Conservation (phyloP, 2,797 vertebrate genomes). For the Ptychadena robeensis region DNA sequence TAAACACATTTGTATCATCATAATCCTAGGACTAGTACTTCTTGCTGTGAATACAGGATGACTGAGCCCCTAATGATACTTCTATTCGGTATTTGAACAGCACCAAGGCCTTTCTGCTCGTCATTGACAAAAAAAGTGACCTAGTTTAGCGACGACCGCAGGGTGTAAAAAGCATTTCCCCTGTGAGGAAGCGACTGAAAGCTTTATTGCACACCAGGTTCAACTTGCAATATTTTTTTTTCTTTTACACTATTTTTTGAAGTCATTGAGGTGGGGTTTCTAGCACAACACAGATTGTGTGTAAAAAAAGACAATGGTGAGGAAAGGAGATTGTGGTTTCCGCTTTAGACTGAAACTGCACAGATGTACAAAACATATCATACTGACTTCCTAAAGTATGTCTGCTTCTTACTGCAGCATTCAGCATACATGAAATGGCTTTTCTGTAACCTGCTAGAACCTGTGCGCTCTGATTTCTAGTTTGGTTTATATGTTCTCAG, state of each 20-base stretch:
- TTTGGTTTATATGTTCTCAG: too few relatives aligned
- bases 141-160: slow-evolving; percentile 30
- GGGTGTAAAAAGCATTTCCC: slow-evolving; percentile 46
- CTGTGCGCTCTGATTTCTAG: too few relatives aligned
- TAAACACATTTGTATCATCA: too few relatives aligned
- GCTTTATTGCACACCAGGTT: slow-evolving; percentile 7
- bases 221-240: slow-evolving; percentile 44
- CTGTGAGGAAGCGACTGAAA: slow-evolving; percentile 49
- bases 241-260: neutral
- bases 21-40: too few relatives aligned
- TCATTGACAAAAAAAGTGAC: slow-evolving; percentile 54
- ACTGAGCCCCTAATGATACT: neutral
- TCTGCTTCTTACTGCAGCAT: neutral
- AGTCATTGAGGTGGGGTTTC: slow-evolving; percentile 44
- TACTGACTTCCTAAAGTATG: slow-evolving; percentile 27
- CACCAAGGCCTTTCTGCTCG: neutral
- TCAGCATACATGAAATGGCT: too few relatives aligned
- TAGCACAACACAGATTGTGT: slow-evolving; percentile 47
- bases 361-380: slow-evolving; percentile 42
- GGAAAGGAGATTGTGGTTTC: slow-evolving; percentile 56
- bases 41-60: too few relatives aligned
- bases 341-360: slow-evolving; percentile 40
- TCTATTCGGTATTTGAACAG: neutral
- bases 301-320: slow-evolving; percentile 45
- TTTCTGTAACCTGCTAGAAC: too few relatives aligned